Percentiles rank a stretch among this genome's conserved stretches.
These are phyloP conservation scores for Spilogale gracilis DNA, from an alignment of 2,113 vertebrate genomes.

Conservation along the genomic window DNA sequence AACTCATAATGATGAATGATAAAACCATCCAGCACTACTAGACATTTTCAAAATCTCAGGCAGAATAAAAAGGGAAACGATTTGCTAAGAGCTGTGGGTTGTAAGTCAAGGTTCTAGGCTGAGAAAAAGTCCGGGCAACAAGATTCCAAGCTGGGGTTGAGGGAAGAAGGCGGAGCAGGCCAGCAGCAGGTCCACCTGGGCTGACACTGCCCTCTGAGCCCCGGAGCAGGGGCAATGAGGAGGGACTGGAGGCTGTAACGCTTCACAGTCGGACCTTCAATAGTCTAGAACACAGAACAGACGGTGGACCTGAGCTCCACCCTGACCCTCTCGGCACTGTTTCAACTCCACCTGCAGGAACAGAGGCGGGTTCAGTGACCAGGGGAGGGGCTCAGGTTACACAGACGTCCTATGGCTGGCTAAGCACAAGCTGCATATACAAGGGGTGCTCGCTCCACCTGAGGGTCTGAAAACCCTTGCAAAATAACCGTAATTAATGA, in stretches of 20 bases:
- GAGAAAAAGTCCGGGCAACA: background rate
- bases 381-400: background rate
- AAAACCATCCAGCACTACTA: background rate
- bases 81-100: background rate
- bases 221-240: too few relatives aligned
- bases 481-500: background rate
- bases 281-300: too few relatives aligned
- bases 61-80: background rate
- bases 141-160: background rate
- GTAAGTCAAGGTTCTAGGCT: background rate
- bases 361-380: fast-evolving
- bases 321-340: background rate
- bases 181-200: background rate
- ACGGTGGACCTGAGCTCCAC: background rate
- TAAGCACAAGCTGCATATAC: background rate
- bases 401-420: background rate
- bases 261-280: background rate
- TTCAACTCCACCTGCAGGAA: background rate
- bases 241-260: too few relatives aligned
- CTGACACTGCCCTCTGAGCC: fast-evolving
- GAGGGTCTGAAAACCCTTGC: background rate
- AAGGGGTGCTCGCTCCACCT: background rate
- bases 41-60: background rate
- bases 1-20: background rate
- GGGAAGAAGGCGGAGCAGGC: background rate